Evolutionary conservation across 2,888 invertebrate genomes (phyloP), one percentile per base, ranked within the genome.

Genomic region (Agriopis marginaria): DNA sequence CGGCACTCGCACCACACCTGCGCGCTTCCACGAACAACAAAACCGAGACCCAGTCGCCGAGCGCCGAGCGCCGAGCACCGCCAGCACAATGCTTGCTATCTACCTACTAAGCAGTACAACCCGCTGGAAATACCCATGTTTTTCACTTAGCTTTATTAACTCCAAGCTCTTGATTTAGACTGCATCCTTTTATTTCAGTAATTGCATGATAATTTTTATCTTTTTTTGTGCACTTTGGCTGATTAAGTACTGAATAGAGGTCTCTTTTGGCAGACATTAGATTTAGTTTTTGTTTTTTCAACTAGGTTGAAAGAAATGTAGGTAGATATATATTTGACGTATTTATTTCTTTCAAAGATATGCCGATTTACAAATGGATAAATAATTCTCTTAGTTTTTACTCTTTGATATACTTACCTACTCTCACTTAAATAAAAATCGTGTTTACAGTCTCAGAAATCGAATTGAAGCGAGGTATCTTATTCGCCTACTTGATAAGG

Each of bases 21-120:
- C 93, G 89, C 84, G 85, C 84, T 87, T 88, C 88, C 87, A 87
- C 89, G 90, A 89, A 90, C 89, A 90, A 92, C 92, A 90, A 91
- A 89, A 91, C 90, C 82, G 40, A 55, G 55, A 17, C 50, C 50
- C 17, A 51, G 23, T 32, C 77, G 74, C 78, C 75, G 54, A 55
- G 78, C 85, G 84, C 86, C 79, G 81, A 81, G 80, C 77, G 74
- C 78, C 75, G 75, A 23, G 51, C 51, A 8, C 54, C 42, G 56
- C 17, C 40, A 55, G 77, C 85, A 85, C 86, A 84, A 86, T 86
- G 83, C 84, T 82, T 80, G 74, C 82, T 80, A 80, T 80, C 82
- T 79, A 81, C 81, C 76, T 78, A 75, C 73, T 12, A 32, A n/a
- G 12, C 47, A 12, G 47, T n/a, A 32, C 12, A 82, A 77, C 79